These are phyloP conservation scores for Acromyrmex heyeri DNA, from an alignment of 1,140 invertebrate species.

Conservation along the genomic window DNA sequence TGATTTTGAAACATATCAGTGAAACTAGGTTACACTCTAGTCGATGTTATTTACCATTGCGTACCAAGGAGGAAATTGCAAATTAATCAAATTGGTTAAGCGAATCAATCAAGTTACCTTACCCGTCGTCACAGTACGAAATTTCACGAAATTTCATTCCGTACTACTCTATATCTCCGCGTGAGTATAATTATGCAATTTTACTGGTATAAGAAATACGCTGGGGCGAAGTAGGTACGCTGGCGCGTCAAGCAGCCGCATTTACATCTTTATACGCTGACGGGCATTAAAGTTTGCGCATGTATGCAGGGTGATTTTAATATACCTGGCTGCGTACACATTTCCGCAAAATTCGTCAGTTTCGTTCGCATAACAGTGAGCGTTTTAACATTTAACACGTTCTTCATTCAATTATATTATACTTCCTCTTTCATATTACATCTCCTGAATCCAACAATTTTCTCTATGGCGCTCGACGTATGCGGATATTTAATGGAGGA, in stretches of 20 bases:
- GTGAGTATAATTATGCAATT: slow-evolving; percentile 50
- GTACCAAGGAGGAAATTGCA: slow-evolving; percentile 46
- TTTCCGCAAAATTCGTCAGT: slow-evolving; percentile 57
- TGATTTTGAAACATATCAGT: neutral
- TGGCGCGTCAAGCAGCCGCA: neutral
- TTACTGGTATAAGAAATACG: slow-evolving; percentile 46
- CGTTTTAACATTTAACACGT: slow-evolving; percentile 43
- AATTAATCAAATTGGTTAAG: slow-evolving; percentile 47
- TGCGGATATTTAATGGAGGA: slow-evolving; percentile 46
- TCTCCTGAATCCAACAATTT: slow-evolving; percentile 56
- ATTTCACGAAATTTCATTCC: slow-evolving; percentile 37
- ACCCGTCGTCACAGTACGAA: neutral
- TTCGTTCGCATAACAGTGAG: slow-evolving; percentile 47
- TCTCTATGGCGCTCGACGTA: slow-evolving; percentile 15
- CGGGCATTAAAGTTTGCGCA: slow-evolving; percentile 45
- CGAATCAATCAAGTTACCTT: slow-evolving; percentile 39
- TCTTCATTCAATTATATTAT: slow-evolving; percentile 61
- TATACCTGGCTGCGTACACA: neutral
- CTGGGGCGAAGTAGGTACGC: neutral
- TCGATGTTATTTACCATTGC: slow-evolving; percentile 28
- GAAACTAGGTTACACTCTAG: slow-evolving; percentile 33
- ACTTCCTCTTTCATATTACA: too few species aligned
- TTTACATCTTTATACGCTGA: slow-evolving; percentile 60
- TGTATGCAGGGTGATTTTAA: slow-evolving; percentile 47
- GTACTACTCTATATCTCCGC: neutral